These are phyloP conservation scores for Pissodes strobi DNA, from an alignment of 1,140 invertebrate species.

Conservation along the genomic window DNA sequence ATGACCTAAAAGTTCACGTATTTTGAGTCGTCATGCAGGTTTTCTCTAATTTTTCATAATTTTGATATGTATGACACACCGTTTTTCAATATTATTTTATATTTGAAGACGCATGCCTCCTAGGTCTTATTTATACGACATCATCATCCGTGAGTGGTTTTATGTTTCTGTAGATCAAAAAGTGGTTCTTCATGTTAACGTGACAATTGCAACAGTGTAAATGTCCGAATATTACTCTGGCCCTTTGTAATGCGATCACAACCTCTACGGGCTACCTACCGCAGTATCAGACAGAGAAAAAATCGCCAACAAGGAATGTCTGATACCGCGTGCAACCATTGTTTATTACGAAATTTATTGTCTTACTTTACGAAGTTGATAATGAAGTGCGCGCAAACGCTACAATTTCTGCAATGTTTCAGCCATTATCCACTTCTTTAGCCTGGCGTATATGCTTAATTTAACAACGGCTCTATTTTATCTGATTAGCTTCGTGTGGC, in stretches of 20 bases:
- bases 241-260: conserved; percentile 6
- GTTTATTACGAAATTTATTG: conserved; percentile 23
- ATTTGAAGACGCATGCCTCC: too few species aligned
- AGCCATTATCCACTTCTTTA: conserved; percentile 36
- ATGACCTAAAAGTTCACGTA: too few species aligned
- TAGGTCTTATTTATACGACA: too few species aligned
- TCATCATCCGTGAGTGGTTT: too few species aligned
- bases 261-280: not conserved
- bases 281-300: conserved; percentile 14
- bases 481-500: conserved; percentile 34
- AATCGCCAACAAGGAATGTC: conserved; percentile 18
- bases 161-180: too few species aligned
- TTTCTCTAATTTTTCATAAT: too few species aligned
- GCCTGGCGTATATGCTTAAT: conserved; percentile 28
- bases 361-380: conserved; percentile 35
- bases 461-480: conserved; percentile 36
- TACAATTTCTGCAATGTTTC: conserved; percentile 38
- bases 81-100: too few species aligned
- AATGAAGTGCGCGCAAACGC: conserved; percentile 29
- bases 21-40: too few species aligned
- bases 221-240: too few species aligned
- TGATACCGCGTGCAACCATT: conserved; percentile 12
- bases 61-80: too few species aligned
- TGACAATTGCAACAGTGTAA: too few species aligned
- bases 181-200: too few species aligned